Percentiles rank a stretch among this genome's conserved stretches.
phyloP scores from a whole-genome alignment of 2,797 vertebrate species.

The Columba guinea region DNA sequence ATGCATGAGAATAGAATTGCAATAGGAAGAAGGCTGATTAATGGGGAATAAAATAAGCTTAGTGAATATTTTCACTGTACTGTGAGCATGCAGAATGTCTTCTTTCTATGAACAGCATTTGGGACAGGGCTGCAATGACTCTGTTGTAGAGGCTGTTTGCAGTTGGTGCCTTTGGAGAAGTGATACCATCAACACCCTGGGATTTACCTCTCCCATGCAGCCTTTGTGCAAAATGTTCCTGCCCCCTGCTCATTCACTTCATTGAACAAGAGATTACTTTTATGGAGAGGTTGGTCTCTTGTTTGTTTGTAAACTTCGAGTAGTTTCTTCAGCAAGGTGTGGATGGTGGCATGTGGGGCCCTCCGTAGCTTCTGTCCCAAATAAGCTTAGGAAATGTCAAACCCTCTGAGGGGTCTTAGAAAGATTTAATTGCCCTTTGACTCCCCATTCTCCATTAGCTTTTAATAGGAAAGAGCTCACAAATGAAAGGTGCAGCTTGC shows the following conservation, averaged over 20 bases:
- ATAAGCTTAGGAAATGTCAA: neutral
- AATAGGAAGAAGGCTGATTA: neutral
- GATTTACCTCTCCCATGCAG: neutral
- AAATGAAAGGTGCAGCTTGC: neutral
- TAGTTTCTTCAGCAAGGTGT: neutral
- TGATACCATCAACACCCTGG: neutral
- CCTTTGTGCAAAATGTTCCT: neutral
- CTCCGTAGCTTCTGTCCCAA: neutral
- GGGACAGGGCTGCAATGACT: neutral
- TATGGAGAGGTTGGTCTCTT: neutral
- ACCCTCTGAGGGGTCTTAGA: neutral
- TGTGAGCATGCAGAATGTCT: neutral
- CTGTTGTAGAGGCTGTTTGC: neutral
- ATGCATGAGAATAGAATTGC: rapidly evolving
- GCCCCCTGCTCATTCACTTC: neutral
- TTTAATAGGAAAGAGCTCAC: neutral
- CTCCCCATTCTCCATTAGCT: neutral
- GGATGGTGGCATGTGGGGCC: no score
- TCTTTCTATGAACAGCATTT: rapidly evolving
- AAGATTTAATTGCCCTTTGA: neutral
- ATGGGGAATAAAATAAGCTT: neutral
- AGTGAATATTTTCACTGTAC: rapidly evolving
- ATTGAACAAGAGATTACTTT: neutral
- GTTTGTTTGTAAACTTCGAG: neutral
- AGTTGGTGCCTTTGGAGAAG: neutral